Conservation (phyloP, 2,113 vertebrate species). For the Xenopus tropicalis region DNA sequence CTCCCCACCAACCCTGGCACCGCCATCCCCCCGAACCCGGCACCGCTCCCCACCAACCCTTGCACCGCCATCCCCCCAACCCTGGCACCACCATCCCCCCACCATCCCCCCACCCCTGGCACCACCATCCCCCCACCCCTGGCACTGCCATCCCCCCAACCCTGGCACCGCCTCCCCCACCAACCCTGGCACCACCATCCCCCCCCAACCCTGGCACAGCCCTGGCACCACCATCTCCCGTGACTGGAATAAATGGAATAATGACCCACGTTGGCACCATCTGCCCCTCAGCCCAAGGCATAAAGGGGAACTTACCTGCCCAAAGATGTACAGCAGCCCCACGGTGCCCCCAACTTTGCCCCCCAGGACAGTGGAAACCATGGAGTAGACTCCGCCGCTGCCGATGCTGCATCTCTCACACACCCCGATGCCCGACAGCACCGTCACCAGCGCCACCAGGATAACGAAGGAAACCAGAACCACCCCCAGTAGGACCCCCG, state of each 20-base stretch:
- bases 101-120: too few relatives aligned
- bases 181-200: background rate
- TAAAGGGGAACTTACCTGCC: conserved; percentile 72
- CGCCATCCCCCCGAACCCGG: too few relatives aligned
- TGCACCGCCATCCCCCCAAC: too few relatives aligned
- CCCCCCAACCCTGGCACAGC: background rate
- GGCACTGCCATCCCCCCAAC: too few relatives aligned
- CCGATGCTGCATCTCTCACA: conserved; percentile 77
- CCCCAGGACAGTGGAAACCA: conserved; percentile 90
- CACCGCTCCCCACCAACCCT: background rate
- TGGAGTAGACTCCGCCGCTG: conserved; percentile 88
- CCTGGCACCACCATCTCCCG: background rate
- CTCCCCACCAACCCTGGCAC: too few relatives aligned
- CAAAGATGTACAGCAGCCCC: conserved; percentile 92
- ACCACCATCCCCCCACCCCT: too few relatives aligned
- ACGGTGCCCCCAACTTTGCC: conserved; percentile 81
- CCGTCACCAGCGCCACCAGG: conserved; percentile 83
- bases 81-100: background rate
- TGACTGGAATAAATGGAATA: too few relatives aligned
- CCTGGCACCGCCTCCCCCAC: background rate
- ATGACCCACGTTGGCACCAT: too few relatives aligned
- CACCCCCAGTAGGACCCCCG: conserved; percentile 84
- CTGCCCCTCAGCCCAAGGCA: too few relatives aligned
- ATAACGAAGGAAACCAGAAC: conserved; percentile 86
- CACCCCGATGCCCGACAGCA: conserved; percentile 89